Conservation (phyloP, 2,113 vertebrate species). For the Boulengeromyrus knoepffleri region DNA sequence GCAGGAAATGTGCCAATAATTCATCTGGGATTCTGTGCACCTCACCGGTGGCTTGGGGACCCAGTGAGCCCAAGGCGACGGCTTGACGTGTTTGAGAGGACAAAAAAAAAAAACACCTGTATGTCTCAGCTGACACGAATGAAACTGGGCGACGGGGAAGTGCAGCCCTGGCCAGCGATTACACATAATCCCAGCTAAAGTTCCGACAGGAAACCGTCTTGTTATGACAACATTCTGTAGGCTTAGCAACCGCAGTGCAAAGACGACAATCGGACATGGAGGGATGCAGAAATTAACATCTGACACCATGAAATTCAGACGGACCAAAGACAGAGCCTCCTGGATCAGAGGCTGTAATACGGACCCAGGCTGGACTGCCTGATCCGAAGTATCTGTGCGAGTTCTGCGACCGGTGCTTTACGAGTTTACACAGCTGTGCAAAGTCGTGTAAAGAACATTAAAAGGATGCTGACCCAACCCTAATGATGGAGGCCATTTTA, state of each 20-base stretch:
- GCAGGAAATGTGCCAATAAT: neutral
- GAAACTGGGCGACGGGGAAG: neutral
- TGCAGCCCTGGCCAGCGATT: neutral
- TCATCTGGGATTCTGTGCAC: neutral
- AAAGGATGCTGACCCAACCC: neutral
- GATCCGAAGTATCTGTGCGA: neutral
- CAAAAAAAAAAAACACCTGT: neutral
- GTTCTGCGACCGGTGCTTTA: neutral
- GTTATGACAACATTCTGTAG: neutral
- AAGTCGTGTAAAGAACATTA: neutral
- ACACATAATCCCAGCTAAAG: neutral
- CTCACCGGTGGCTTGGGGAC: neutral
- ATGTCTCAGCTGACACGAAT: neutral
- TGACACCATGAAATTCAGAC: neutral
- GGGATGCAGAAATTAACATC: neutral
- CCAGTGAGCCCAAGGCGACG: neutral
- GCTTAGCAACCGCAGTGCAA: neutral
- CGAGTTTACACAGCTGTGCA: neutral
- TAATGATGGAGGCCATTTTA: neutral
- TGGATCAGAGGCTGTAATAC: neutral
- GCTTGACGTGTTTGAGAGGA: neutral
- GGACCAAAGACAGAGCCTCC: neutral
- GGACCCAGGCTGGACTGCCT: neutral
- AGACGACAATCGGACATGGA: neutral
- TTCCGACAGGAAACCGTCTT: neutral